Evolutionary conservation across 2,888 invertebrate species (phyloP).

Genomic region (Saturnia pavonia): DNA sequence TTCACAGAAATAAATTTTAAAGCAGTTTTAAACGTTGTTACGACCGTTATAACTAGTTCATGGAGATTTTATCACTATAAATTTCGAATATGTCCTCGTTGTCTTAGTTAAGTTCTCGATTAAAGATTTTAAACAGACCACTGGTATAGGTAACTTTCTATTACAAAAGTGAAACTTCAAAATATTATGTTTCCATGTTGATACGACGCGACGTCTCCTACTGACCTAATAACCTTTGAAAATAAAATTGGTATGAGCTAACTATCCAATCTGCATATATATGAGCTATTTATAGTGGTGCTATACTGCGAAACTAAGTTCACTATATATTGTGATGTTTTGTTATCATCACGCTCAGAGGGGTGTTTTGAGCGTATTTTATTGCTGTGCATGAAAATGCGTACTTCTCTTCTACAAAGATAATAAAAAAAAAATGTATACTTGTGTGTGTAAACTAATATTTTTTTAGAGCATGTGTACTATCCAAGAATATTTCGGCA

Average conservation of each 20-base stretch:
- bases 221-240: conserved; percentile 2
- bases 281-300: not conserved
- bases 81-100: not conserved
- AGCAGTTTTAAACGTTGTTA: no score
- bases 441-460: no score
- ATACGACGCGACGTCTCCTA: conserved; percentile 6
- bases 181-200: not conserved
- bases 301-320: not conserved
- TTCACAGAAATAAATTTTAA: no score
- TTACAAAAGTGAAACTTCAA: not conserved
- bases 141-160: not conserved
- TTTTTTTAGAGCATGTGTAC: no score
- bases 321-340: not conserved
- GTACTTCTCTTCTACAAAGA: no score
- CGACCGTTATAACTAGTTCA: no score
- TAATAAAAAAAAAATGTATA: no score
- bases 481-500: not conserved
- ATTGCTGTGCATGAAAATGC: no score
- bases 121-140: not conserved
- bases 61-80: no score
- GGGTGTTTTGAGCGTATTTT: not conserved
- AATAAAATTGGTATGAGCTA: not conserved
- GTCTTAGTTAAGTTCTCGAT: not conserved
- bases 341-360: not conserved
- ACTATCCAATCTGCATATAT: conserved; percentile 6